phyloP scores from a whole-genome alignment of 2,113 vertebrate genomes.

The Neogale vison region DNA sequence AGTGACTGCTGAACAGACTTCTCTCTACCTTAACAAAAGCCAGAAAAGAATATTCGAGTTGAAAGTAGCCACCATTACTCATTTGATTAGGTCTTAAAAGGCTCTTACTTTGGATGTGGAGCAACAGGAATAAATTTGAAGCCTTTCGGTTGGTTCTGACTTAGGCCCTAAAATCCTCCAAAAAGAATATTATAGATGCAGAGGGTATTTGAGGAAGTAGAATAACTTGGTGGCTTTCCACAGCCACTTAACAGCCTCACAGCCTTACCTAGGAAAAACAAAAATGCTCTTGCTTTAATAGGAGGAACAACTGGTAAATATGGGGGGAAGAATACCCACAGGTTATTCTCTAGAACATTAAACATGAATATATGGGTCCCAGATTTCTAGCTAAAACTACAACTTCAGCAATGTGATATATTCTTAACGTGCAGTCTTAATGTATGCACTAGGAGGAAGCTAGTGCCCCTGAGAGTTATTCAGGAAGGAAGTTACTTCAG shows the following conservation, averaged over 20 bases:
- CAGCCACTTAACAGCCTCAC: background rate
- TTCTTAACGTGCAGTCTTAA: background rate
- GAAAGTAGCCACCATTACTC: conserved; percentile 52
- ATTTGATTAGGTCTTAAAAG: conserved; percentile 60
- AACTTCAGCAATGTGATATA: background rate
- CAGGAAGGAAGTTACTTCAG: background rate
- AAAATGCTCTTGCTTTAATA: background rate
- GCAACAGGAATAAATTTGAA: conserved; percentile 29
- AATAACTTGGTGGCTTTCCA: background rate
- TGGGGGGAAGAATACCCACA: background rate
- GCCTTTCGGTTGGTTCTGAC: background rate
- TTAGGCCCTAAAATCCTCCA: background rate
- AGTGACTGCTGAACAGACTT: conserved; percentile 62
- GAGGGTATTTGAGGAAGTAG: background rate
- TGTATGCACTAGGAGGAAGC: background rate
- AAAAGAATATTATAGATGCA: background rate
- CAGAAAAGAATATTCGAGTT: conserved; percentile 49
- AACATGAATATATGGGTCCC: background rate
- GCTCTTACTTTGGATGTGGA: background rate
- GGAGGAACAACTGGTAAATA: background rate
- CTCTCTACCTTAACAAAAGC: conserved; percentile 33
- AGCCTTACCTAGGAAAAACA: background rate
- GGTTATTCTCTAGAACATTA: background rate
- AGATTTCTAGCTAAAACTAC: conserved; percentile 13
- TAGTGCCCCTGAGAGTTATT: background rate